These are phyloP conservation scores for Ptychoptera albimana DNA, from an alignment of 2,888 invertebrate genomes.

Conservation along the genomic window DNA sequence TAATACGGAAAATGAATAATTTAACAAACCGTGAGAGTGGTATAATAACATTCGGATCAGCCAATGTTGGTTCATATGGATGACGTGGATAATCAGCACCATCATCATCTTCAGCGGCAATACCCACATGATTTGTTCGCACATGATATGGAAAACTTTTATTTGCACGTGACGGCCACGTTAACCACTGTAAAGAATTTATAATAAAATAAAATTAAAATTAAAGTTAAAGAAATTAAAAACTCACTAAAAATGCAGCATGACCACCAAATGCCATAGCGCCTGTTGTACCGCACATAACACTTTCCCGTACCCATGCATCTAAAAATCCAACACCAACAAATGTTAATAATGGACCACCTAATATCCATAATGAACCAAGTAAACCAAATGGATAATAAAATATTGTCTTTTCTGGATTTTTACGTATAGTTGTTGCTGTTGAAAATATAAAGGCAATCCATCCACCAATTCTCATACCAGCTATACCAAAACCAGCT, in stretches of 20 bases:
- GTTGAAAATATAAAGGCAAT: slow-evolving; percentile 53
- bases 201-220: neutral
- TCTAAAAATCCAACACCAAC: slow-evolving; percentile 66
- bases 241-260: slow-evolving; percentile 46
- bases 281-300: slow-evolving; percentile 50
- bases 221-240: neutral
- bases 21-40: slow-evolving; percentile 36
- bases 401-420: slow-evolving; percentile 67
- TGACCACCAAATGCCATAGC: slow-evolving; percentile 51
- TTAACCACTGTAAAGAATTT: slow-evolving; percentile 44
- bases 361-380: slow-evolving; percentile 75
- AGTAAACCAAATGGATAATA: slow-evolving; percentile 70
- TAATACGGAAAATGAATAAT: neutral
- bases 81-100: slow-evolving; percentile 16
- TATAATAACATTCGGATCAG: slow-evolving; percentile 34
- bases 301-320: slow-evolving; percentile 63
- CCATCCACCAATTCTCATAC: slow-evolving; percentile 64
- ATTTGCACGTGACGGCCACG: slow-evolving; percentile 72
- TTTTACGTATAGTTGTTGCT: slow-evolving; percentile 53
- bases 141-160: slow-evolving; percentile 86
- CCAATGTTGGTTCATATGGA: slow-evolving; percentile 13
- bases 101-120: slow-evolving; percentile 22
- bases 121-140: slow-evolving; percentile 63
- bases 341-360: slow-evolving; percentile 63
- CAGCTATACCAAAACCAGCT: slow-evolving; percentile 69